phyloP scores from a whole-genome alignment of 2,888 invertebrate genomes.

The Drosophila heteroneura region DNA sequence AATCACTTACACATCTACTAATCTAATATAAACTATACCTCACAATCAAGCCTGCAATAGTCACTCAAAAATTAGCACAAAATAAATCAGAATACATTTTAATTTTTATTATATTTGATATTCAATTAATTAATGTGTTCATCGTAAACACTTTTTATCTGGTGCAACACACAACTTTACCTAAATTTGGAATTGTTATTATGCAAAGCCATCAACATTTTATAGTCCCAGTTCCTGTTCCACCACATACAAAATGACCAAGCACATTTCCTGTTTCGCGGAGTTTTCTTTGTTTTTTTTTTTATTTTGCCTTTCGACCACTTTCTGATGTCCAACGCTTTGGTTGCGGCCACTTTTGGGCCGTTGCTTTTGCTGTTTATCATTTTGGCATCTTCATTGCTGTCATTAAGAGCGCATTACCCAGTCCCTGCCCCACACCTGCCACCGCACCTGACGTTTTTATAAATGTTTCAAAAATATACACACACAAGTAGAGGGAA shows the following conservation, averaged over 20 bases:
- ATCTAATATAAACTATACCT: no score
- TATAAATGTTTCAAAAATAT: slow-evolving; percentile 75
- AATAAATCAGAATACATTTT: not conserved
- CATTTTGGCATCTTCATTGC: slow-evolving; percentile 83
- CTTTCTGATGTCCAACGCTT: slow-evolving; percentile 38
- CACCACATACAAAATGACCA: slow-evolving; percentile 56
- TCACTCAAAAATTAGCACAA: not conserved
- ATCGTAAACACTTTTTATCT: not conserved
- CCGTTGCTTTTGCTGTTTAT: slow-evolving; percentile 73
- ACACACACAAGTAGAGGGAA: slow-evolving; percentile 28
- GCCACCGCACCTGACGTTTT: slow-evolving; percentile 69
- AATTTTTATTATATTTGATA: not conserved
- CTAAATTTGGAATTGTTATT: not conserved
- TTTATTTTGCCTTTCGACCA: slow-evolving; percentile 40
- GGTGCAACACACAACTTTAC: not conserved
- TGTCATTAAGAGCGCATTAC: slow-evolving; percentile 80
- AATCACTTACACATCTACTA: no score
- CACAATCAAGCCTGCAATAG: not conserved
- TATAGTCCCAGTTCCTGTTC: not conserved
- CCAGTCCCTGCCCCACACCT: slow-evolving; percentile 29
- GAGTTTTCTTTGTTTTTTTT: slow-evolving; percentile 57
- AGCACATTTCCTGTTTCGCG: slow-evolving; percentile 65
- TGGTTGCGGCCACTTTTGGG: slow-evolving; percentile 55
- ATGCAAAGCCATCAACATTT: slow-evolving; percentile 25
- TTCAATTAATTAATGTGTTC: not conserved